Evolutionary conservation across 2,113 vertebrate genomes (phyloP), one percentile per base, ranked within the genome.

Genomic region (Podilymbus podiceps): DNA sequence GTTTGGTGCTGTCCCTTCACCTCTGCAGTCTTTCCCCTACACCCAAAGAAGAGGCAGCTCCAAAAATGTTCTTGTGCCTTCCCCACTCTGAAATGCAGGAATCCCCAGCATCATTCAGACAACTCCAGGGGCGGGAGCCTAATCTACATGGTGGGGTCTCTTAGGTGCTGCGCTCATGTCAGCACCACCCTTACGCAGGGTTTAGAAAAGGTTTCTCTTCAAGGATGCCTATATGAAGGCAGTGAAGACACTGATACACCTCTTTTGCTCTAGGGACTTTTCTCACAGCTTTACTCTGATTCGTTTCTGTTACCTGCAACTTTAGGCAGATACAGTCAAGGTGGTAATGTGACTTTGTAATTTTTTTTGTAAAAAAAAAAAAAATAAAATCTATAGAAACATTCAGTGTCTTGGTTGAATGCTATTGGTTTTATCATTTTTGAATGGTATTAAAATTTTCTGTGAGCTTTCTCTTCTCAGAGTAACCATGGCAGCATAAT

Each of bases 401-500:
- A 30, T 80, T 80, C 31, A 44, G 1, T 77, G n/a, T 55, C 40
- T 74, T 80, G 5, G 16, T 25, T 88, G 42, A 76, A 58, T 62
- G 38, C 31, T 73, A 30, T 59, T 83, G 46, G 47, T 16, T 91
- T 90, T 84, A 72, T 74, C 12, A 5, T 72, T 82, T 90, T 56
- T 53, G 44, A 89, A 82, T 76, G 60, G 19, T 53, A 68, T 93
- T 78, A 80, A 75, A 89, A 80, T 80, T 68, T 84, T 19, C 76
- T 50, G 24, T 35, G 44, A 84, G 60, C 60, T 74, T 89, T 92
- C 24, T 79, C 23, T 47, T 72, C 59, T 62, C 2, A 0, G 10
- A 33, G 84, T 96, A 96, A 96, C 93, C 93, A 94, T 91, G 75
- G 86, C n/a, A 94, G 81, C 87, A 75, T 85, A 95, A 96, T 83